Base-by-base conservation (phyloP, 2,888 invertebrate genomes). In the Heteromurus nitidus region DNA sequence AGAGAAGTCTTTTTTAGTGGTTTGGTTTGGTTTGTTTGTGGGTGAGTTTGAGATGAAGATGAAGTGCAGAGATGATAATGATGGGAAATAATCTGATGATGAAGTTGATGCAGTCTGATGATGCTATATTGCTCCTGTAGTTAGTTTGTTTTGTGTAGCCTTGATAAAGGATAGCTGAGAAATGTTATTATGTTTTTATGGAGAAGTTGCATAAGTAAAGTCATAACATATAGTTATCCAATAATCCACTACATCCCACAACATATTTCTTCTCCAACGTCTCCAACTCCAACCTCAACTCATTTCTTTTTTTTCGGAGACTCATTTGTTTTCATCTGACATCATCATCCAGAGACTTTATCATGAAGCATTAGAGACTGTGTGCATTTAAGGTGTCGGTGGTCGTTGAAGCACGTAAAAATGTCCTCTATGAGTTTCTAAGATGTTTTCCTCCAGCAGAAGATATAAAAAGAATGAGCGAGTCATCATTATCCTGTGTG, bases 21-120 rank as follows among this genome's bases (percentile, higher is more conserved):
- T n/a, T n/a, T n/a, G n/a, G n/a, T n/a, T n/a, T 72, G 72, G 72
- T 72, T 72, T 62, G 60, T 72, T 72, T 72, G 72, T 72, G 72
- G 58, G 72, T 53, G 72, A 72, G 70, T 70, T 55, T 20, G n/a
- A n/a, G n/a, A n/a, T n/a, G n/a, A n/a, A n/a, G 26, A 26, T 26
- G 13, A 50, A 60, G 72, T 72, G 72, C 53, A 31, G 69, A 69
- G 69, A 69, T 69, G 53, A 67, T 53, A 69, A 69, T 55, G 69
- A 69, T 67, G 67, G 50, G 67, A 67, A 67, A n/a, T 50, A 67
- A 67, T 69, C 69, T 69, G 69, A 55, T 69, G 69, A 69, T 69
- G 53, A 53, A 26, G 53, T n/a, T 20, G 65, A 44, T 44, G 42
- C n/a, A n/a, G n/a, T n/a, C 22, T 65, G 42, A 65, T 44, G 65